Evolutionary conservation across 37 sponge, comb jelly and placozoan species (phyloP), one percentile per base, ranked within the genome.

Genomic region (Mnemiopsis leidyi): DNA sequence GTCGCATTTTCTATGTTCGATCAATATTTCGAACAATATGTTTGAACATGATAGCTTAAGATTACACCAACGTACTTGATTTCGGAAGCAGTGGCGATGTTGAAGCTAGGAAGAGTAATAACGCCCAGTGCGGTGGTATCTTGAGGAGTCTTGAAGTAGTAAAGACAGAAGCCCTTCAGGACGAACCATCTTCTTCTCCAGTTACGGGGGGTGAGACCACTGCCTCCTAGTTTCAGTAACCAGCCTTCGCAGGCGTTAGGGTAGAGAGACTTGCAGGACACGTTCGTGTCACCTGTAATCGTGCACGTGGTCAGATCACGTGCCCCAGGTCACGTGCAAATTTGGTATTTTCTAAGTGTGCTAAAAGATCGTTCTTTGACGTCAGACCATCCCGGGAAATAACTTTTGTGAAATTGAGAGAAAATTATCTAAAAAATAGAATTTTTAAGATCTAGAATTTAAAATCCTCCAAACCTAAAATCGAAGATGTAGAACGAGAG

Each of bases 121-220:
- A 85, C 90, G 25, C 90, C 90, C 61, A 85, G 90, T 39, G 90
- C 90, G 0, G 48, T 38, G n/a, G n/a, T 40, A 61, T 85, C 90
- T 85, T 85, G 90, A 20, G 48, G 67, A 3, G 67, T 85, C 35
- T 85, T 85, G 90, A 85, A 85, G 67, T 85, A 85, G 90, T 85
- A 85, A 5, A 85, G 29, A 40, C 90, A 85, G 90, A 85, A 85
- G 0, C 90, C 90, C 90, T 85, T 85, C 29, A 85, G 61, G 23
- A 85, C 90, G 90, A 85, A 85, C 90, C 90, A 85, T 26, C 90
- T 38, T 21, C 67, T 38, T 28, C 90, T 13, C 90, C 90, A 85
- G 67, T 85, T 85, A 0, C 67, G 23, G 29, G 90, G 90, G 16
- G 90, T 85, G 0, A 85, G 67, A 0, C 90, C 90, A 85, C 90